phyloP scores from a whole-genome alignment of 1,140 invertebrate genomes.

The Globodera ellingtonae region DNA sequence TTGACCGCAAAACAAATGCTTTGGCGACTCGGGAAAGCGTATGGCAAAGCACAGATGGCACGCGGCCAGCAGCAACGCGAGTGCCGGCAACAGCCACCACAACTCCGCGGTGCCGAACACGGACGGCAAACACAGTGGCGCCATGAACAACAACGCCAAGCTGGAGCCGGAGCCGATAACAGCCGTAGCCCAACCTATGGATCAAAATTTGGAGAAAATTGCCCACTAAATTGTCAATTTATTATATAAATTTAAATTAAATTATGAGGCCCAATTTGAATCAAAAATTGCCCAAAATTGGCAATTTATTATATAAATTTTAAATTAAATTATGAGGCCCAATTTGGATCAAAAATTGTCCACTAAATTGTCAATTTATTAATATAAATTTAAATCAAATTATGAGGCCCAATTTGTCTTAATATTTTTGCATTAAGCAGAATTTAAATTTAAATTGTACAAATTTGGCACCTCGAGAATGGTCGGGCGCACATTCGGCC shows the following conservation, averaged over 20 bases:
- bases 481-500: constrained; percentile 51
- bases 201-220: not conserved
- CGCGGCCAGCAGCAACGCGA: constrained; percentile 40
- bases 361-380: too few species aligned
- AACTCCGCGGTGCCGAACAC: constrained; percentile 40
- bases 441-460: not conserved
- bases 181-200: constrained; percentile 44
- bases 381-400: too few species aligned
- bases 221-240: too few species aligned
- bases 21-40: constrained; percentile 51
- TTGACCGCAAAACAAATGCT: constrained; percentile 38
- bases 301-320: too few species aligned
- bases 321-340: too few species aligned
- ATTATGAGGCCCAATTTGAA: too few species aligned
- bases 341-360: not conserved
- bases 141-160: constrained; percentile 40
- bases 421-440: too few species aligned
- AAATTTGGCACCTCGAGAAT: constrained; percentile 32
- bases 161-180: constrained; percentile 43
- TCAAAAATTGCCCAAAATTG: too few species aligned
- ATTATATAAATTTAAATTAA: too few species aligned
- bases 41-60: constrained; percentile 38
- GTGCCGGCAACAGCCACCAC: constrained; percentile 48
- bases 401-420: too few species aligned
- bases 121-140: constrained; percentile 45